Evolutionary conservation across 1,140 invertebrate genomes (phyloP), one percentile per base, ranked within the genome.

Genomic region (Drosophila elegans): DNA sequence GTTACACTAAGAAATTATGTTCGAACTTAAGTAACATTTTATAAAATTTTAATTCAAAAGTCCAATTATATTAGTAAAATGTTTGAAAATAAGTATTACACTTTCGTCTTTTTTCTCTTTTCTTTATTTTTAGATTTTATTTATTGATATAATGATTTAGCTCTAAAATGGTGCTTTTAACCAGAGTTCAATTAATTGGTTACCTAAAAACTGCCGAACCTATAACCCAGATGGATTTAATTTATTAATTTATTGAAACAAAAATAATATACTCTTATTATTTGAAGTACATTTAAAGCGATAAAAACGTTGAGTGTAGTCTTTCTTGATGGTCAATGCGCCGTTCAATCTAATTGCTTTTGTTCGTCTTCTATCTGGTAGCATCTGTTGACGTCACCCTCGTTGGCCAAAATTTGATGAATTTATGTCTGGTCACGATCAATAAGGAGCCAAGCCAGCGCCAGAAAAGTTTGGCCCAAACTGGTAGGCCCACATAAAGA

Each of bases 361-460:
- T 57, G 27, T 79, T 39, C 41, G 32, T 32, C 12, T 41, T 39
- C 49, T 46, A 56, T 57, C 52, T 49, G 64, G 46, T 36, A 57
- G 53, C 80, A 76, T 80, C 80, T 77, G 80, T 76, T 85, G 80
- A 80, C 76, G 81, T 85, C 81, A 85, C 44, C 59, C 29, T 27
- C 32, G 16, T 49, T 45, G 64, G 57, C 38, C 42, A 67, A 78
- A 63, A 73, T 64, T 77, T 86, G 71, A 83, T 86, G 75, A 89
- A 84, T 88, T 89, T 78, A 89, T 89, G 80, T 89, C 84, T 89
- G 80, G 84, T 80, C 84, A 80, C 75, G 75, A 78, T 77, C 74
- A 69, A 77, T 77, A 77, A 77, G 66, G 55, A 67, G 44, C 61
- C 62, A 57, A 62, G 55, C 57, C 72, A 45, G 60, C 32, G 73